Conservation (phyloP, 2,888 invertebrate genomes). For the Plusia festucae region DNA sequence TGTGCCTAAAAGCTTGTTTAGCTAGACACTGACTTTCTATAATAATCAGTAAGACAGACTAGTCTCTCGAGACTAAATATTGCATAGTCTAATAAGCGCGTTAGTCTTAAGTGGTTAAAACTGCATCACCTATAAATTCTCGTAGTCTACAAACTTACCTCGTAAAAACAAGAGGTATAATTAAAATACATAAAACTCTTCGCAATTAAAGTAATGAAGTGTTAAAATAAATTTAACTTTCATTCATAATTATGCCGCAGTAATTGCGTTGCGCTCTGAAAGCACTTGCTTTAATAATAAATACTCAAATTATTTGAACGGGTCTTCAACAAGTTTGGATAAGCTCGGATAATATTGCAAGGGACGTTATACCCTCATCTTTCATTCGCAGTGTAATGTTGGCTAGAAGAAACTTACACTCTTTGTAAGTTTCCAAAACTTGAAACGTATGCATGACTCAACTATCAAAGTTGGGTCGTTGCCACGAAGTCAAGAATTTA, state of each 20-base stretch:
- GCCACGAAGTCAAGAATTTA: constrained; percentile 20
- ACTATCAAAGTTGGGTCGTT: constrained; percentile 25
- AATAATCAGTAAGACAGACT: too few relatives aligned
- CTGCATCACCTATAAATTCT: too few relatives aligned
- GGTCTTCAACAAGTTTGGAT: not conserved
- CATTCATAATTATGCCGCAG: not conserved
- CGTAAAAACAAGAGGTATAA: not conserved
- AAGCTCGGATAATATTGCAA: not conserved
- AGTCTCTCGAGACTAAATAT: too few relatives aligned
- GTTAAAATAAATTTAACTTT: constrained; percentile 1
- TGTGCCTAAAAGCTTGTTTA: too few relatives aligned
- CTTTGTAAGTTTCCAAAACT: constrained; percentile 32
- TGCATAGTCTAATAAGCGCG: too few relatives aligned
- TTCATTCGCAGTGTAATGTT: constrained; percentile 21
- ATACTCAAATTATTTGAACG: not conserved
- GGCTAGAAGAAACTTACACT: constrained; percentile 20
- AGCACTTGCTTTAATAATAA: not conserved
- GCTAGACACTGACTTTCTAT: too few relatives aligned
- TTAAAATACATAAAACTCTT: not conserved
- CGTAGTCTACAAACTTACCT: not conserved
- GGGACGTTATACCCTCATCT: not conserved
- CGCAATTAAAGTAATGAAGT: not conserved
- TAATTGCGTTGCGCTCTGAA: not conserved
- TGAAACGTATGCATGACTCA: constrained; percentile 36
- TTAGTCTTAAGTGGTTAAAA: too few relatives aligned